Percentiles rank a stretch among this genome's conserved stretches.
These are phyloP conservation scores for Plebejus argus DNA, from an alignment of 2,888 invertebrate genomes.

Conservation along the genomic window DNA sequence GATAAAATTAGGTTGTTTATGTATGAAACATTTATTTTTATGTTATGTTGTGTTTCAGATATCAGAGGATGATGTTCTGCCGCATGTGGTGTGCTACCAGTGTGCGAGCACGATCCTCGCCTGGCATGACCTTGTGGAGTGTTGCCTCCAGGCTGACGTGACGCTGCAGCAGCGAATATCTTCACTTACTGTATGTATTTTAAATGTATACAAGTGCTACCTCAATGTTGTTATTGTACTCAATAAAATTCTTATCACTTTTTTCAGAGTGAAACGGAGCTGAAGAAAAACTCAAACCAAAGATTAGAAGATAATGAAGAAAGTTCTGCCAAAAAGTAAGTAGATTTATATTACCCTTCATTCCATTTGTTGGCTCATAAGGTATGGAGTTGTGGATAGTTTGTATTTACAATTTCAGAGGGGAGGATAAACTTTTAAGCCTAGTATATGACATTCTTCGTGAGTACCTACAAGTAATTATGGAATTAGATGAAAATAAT, in stretches of 20 bases:
- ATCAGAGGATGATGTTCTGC: slow-evolving; percentile 74
- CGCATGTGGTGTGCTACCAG: slow-evolving; percentile 82
- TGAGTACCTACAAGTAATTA: slow-evolving; percentile 50
- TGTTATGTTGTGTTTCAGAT: slow-evolving; percentile 60
- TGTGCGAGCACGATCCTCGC: slow-evolving; percentile 83
- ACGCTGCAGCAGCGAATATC: slow-evolving; percentile 51
- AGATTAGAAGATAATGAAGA: slow-evolving; percentile 33
- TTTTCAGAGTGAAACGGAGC: neutral
- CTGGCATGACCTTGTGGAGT: slow-evolving; percentile 82
- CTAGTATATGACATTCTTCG: slow-evolving; percentile 51
- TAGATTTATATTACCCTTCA: slow-evolving; percentile 34
- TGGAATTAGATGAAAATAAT: slow-evolving; percentile 49
- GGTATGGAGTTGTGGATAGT: neutral
- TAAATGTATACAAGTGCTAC: neutral
- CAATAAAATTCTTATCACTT: neutral
- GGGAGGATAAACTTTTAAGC: slow-evolving; percentile 41
- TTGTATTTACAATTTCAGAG: slow-evolving; percentile 56
- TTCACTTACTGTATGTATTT: neutral
- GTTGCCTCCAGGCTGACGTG: slow-evolving; percentile 79
- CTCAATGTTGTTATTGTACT: neutral
- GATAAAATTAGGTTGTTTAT: neutral
- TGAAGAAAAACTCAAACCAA: slow-evolving; percentile 33
- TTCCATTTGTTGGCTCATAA: neutral
- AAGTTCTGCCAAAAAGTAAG: slow-evolving; percentile 43
- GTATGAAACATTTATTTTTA: neutral